Conservation (phyloP, 2,797 vertebrate species). For the Catharus ustulatus region DNA sequence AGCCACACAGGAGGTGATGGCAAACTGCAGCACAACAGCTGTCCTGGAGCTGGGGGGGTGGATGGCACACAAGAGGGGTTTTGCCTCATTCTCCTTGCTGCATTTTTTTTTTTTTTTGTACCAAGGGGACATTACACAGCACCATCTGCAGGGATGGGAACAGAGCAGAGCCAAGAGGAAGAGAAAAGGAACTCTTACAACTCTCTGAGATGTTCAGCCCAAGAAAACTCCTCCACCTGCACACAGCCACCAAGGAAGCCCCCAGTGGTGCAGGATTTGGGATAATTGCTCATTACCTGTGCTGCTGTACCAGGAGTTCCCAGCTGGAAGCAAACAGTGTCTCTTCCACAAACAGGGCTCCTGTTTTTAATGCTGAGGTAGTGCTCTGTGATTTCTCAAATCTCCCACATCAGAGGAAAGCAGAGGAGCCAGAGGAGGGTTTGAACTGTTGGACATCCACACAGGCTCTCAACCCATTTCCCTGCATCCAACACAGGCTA, state of each 20-base stretch:
- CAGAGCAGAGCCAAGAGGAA: neutral
- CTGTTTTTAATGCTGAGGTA: neutral
- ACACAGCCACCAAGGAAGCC: neutral
- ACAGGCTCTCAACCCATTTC: neutral
- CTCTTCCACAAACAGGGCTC: neutral
- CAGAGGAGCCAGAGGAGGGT: neutral
- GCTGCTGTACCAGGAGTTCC: neutral
- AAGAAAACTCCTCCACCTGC: neutral
- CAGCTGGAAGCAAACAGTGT: neutral
- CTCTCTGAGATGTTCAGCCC: neutral
- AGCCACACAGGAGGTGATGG: rapidly evolving
- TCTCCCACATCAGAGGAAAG: neutral
- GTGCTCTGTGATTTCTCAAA: neutral
- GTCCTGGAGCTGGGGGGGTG: neutral
- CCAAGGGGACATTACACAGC: neutral
- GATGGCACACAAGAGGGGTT: neutral
- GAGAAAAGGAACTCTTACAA: neutral
- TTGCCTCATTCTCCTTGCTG: neutral
- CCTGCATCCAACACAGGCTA: neutral
- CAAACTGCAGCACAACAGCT: neutral
- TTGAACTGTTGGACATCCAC: neutral
- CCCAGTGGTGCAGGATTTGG: neutral
- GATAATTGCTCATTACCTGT: neutral
- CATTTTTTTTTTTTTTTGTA: rapidly evolving
- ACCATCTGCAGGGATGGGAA: neutral